A percentile compares a stretch with the other conserved stretches of the same genome.
Evolutionary conservation across 2,888 invertebrate genomes (phyloP).

Genomic region (Pyrocoelia pectoralis): DNA sequence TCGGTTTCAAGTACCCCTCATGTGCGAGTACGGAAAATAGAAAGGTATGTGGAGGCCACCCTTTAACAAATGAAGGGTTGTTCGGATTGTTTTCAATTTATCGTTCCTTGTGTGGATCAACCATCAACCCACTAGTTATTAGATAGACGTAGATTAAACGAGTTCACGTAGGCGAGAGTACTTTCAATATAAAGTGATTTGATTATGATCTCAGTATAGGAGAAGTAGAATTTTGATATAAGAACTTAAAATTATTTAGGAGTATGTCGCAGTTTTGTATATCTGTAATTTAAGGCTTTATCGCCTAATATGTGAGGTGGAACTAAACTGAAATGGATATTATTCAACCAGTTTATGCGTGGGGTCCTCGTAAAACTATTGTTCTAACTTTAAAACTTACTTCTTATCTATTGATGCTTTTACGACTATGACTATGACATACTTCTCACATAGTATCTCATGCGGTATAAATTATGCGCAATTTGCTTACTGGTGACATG

Average conservation of each 20-base stretch:
- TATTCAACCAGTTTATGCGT: slow-evolving; percentile 6
- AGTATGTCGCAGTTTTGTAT: background rate
- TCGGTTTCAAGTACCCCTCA: background rate
- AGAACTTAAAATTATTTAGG: too few relatives aligned
- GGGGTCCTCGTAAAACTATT: background rate
- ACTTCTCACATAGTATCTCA: slow-evolving; percentile 4
- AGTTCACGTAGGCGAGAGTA: background rate
- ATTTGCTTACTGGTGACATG: too few relatives aligned
- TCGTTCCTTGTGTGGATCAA: too few relatives aligned
- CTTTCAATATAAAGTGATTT: background rate
- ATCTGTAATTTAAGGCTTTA: background rate
- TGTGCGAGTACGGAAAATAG: background rate
- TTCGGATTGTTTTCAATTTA: too few relatives aligned
- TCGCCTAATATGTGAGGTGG: background rate
- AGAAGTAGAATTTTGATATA: too few relatives aligned
- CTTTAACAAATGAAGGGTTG: too few relatives aligned
- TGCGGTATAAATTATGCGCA: background rate
- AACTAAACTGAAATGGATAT: background rate
- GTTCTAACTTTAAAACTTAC: slow-evolving; percentile 5
- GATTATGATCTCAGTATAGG: too few relatives aligned
- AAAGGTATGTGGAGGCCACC: too few relatives aligned
- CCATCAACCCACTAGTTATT: background rate
- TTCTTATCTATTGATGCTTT: slow-evolving; percentile 10
- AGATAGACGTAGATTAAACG: background rate
- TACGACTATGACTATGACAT: background rate